A percentile compares a stretch with the other conserved stretches of the same genome.
Evolutionary conservation across 2,888 invertebrate genomes (phyloP).

Genomic region (Ormyrus nitidulus): DNA sequence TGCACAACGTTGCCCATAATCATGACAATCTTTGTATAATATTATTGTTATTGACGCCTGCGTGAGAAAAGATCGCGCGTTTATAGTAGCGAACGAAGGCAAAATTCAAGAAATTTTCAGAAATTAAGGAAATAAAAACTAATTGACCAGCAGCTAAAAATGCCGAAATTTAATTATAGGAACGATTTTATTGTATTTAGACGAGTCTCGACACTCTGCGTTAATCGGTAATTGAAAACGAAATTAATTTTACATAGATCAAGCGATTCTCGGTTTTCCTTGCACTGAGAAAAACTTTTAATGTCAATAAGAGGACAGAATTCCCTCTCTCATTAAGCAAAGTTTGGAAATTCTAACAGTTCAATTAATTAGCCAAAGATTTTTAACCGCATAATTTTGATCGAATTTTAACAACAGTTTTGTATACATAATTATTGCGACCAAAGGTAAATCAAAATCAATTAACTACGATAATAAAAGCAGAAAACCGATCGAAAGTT

Average conservation of each 20-base stretch:
- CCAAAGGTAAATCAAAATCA: slow-evolving; percentile 17
- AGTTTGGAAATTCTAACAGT: background rate
- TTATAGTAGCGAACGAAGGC: too few relatives aligned
- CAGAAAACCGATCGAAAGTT: slow-evolving; percentile 32
- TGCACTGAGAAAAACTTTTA: slow-evolving; percentile 51
- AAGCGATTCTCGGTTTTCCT: slow-evolving; percentile 24
- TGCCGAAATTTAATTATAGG: slow-evolving; percentile 31
- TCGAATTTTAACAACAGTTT: slow-evolving; percentile 12
- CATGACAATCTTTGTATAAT: slow-evolving; percentile 71
- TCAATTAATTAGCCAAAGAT: background rate
- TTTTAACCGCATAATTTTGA: too few relatives aligned
- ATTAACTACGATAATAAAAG: slow-evolving; percentile 15
- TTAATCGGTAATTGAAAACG: slow-evolving; percentile 23
- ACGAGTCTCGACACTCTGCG: slow-evolving; percentile 33
- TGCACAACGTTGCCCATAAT: slow-evolving; percentile 60
- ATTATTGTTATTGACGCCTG: slow-evolving; percentile 49
- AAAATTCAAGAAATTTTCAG: too few relatives aligned
- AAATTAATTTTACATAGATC: slow-evolving; percentile 19
- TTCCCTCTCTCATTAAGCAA: background rate
- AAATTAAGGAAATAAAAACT: too few relatives aligned
- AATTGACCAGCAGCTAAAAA: background rate
- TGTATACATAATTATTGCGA: slow-evolving; percentile 12
- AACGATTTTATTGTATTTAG: slow-evolving; percentile 37
- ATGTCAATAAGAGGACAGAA: background rate
- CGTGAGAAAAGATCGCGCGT: too few relatives aligned